Evolutionary conservation across 2,797 vertebrate species (phyloP).

Genomic region (Centropyge bicolor): DNA sequence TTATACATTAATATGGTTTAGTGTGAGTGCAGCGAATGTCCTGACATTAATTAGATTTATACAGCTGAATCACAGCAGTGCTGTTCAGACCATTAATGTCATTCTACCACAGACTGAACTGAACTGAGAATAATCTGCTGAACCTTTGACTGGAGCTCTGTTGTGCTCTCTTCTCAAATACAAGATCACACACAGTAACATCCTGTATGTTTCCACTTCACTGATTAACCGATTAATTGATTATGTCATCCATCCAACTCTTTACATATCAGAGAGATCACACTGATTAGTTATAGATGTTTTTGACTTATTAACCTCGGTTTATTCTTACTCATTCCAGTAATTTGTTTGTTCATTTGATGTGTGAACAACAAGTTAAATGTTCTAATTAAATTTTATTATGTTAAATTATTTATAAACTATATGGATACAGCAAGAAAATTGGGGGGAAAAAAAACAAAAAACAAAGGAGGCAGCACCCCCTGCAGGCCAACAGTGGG

Average conservation of each 20-base stretch:
- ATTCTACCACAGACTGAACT: not conserved
- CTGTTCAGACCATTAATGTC: not conserved
- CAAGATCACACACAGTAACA: not conserved
- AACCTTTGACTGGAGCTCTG: not conserved
- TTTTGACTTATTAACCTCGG: constrained; percentile 10
- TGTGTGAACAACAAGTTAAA: not conserved
- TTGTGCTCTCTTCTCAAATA: not conserved
- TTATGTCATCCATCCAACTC: not conserved
- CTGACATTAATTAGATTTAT: not conserved
- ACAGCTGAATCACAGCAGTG: not conserved
- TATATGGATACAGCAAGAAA: too few relatives aligned
- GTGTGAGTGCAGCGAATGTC: not conserved
- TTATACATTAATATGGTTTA: too few relatives aligned
- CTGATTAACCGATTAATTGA: not conserved
- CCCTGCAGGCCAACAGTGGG: too few relatives aligned
- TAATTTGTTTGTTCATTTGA: not conserved
- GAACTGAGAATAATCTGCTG: too few relatives aligned
- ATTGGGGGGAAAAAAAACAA: not conserved
- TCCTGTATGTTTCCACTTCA: not conserved
- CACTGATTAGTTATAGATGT: not conserved
- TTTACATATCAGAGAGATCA: not conserved
- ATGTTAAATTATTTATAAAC: too few relatives aligned
- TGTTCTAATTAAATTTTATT: not conserved
- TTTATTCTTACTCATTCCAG: not conserved
- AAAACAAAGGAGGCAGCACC: too few relatives aligned